Conservation (phyloP, 2,797 vertebrate genomes). For the Darevskia mixta region DNA sequence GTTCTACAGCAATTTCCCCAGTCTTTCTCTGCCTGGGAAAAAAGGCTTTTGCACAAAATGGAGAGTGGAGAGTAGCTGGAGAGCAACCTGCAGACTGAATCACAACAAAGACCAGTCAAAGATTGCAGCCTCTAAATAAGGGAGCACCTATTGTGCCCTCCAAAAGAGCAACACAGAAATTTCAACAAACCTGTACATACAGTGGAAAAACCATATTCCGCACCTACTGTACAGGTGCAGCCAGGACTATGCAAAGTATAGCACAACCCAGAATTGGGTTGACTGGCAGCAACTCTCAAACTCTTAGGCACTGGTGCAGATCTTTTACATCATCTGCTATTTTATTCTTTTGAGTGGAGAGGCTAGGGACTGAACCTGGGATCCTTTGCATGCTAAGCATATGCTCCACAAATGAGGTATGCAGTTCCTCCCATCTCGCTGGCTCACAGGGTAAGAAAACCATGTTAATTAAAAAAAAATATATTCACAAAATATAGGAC, state of each 20-base stretch:
- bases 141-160: neutral
- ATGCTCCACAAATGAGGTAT: too few relatives aligned
- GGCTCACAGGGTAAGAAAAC: too few relatives aligned
- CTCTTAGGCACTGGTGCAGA: neutral
- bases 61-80: neutral
- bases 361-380: too few relatives aligned
- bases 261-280: neutral
- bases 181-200: neutral
- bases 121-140: neutral
- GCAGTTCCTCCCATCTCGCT: too few relatives aligned
- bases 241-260: neutral
- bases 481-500: too few relatives aligned
- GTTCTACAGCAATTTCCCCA: neutral
- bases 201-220: neutral
- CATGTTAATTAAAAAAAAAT: conserved; percentile 26
- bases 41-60: neutral
- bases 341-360: too few relatives aligned
- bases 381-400: too few relatives aligned
- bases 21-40: too few relatives aligned
- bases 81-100: neutral
- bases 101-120: too few relatives aligned
- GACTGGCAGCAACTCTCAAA: neutral
- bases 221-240: neutral
- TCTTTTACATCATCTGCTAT: too few relatives aligned
- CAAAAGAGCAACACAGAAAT: neutral